Conservation (phyloP, 2,797 vertebrate genomes). For the Halcyon leucocephala region DNA sequence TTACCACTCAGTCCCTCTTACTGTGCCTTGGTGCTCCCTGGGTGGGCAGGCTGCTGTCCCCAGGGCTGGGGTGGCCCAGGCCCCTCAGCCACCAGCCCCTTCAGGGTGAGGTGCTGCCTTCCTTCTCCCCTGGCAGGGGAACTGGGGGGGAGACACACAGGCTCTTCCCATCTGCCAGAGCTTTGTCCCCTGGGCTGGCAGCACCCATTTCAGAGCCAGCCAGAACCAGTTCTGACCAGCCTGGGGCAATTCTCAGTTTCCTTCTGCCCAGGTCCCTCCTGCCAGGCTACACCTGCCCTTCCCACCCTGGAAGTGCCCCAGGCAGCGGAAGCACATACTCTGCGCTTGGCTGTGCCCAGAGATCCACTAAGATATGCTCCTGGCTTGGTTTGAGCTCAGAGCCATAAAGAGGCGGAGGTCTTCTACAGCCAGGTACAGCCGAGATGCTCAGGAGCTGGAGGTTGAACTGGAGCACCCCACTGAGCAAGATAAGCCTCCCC, state of each 20-base stretch:
- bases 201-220: accelerated
- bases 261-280: no score
- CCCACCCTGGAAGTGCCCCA: background rate
- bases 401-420: accelerated
- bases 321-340: accelerated
- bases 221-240: background rate
- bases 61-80: background rate
- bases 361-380: accelerated
- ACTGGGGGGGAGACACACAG: accelerated
- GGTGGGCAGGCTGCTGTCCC: background rate
- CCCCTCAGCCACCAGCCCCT: background rate
- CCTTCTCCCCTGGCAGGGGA: background rate
- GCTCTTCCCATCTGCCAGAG: background rate
- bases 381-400: background rate
- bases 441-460: background rate
- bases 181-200: background rate
- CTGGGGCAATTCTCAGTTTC: background rate
- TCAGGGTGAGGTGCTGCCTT: background rate
- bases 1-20: background rate
- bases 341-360: accelerated
- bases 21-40: no score
- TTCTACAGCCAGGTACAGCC: background rate
- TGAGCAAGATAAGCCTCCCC: background rate
- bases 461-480: background rate
- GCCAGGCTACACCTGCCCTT: background rate